These are phyloP conservation scores for Salvator merianae DNA, from an alignment of 2,113 vertebrate species.

Conservation along the genomic window DNA sequence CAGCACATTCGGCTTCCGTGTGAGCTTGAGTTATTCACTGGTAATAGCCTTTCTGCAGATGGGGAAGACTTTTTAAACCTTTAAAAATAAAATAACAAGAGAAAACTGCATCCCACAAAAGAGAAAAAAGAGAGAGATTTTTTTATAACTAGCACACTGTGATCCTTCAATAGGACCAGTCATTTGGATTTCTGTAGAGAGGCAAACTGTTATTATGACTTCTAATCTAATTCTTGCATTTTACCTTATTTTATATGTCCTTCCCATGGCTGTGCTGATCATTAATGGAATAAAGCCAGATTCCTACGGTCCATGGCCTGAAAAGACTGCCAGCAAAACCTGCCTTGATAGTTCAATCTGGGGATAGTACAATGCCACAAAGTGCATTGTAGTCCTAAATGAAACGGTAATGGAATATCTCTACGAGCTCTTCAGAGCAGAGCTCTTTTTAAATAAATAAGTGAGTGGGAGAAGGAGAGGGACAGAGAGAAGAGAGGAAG, in stretches of 20 bases:
- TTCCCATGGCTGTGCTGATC: not conserved
- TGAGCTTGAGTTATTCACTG: slow-evolving; percentile 34
- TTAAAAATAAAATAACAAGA: not conserved
- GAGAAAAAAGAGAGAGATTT: not conserved
- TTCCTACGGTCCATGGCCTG: not conserved
- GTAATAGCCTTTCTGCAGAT: not conserved
- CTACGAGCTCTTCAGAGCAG: no score
- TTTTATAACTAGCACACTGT: not conserved
- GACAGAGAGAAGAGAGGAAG: no score
- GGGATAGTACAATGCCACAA: not conserved
- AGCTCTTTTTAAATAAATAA: no score
- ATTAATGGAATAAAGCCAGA: not conserved
- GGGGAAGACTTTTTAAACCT: not conserved
- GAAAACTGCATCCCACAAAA: not conserved
- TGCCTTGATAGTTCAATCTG: not conserved
- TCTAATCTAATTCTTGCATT: no score
- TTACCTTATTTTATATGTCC: no score
- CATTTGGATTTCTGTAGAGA: not conserved
- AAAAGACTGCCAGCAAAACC: not conserved
- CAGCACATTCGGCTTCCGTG: not conserved
- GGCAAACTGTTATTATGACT: not conserved
- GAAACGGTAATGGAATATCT: not conserved
- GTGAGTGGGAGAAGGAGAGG: no score
- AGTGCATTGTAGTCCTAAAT: not conserved
- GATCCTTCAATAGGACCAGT: not conserved